phyloP scores from a whole-genome alignment of 2,113 vertebrate genomes.

The Etheostoma cragini region DNA sequence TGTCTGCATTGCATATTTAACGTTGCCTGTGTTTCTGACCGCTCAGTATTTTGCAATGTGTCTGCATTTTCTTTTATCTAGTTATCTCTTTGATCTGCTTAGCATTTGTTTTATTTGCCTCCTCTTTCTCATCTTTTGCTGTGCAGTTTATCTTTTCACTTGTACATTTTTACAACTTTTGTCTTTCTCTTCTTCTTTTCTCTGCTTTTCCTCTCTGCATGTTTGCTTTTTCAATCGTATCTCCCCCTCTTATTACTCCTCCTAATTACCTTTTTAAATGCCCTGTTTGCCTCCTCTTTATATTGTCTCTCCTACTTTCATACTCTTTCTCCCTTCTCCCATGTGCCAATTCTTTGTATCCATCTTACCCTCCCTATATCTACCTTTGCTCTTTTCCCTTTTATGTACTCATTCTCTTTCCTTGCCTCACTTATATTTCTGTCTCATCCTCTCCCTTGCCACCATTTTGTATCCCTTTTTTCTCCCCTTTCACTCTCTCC shows the following conservation, averaged over 20 bases:
- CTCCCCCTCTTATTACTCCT: conserved; percentile 7
- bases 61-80: conserved; percentile 36
- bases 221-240: conserved; percentile 1
- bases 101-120: conserved; percentile 24
- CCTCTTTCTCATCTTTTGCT: conserved; percentile 8
- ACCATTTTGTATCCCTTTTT: background rate
- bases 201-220: conserved; percentile 16
- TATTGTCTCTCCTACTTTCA: background rate
- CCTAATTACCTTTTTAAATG: background rate
- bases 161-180: conserved; percentile 24
- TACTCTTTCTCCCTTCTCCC: background rate
- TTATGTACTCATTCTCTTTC: background rate
- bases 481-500: conserved; percentile 5
- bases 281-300: background rate
- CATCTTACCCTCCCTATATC: background rate
- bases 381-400: background rate
- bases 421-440: background rate
- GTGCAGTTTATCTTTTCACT: conserved; percentile 16
- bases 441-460: background rate
- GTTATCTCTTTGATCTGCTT: conserved; percentile 27
- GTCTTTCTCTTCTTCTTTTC: conserved; percentile 18
- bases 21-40: conserved; percentile 36
- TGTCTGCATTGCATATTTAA: conserved; percentile 27
- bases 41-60: conserved; percentile 8
- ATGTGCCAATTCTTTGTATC: background rate